Evolutionary conservation across 2,797 vertebrate species (phyloP).

Genomic region (Craterocephalus amniculus): DNA sequence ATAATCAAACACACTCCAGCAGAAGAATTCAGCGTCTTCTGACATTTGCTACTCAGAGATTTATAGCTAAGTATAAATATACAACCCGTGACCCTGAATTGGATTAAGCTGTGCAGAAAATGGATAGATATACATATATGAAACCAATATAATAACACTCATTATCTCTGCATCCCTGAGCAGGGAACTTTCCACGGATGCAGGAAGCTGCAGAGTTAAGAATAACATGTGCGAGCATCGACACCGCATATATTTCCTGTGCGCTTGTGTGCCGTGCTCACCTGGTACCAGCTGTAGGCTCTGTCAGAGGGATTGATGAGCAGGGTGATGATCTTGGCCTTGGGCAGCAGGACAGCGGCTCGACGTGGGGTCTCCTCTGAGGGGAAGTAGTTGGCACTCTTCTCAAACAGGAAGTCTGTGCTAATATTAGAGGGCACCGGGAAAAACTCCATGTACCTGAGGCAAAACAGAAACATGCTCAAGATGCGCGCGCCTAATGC

Average conservation of each 20-base stretch:
- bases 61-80: slow-evolving; percentile 23
- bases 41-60: slow-evolving; percentile 30
- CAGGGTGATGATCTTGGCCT: slow-evolving; percentile 96
- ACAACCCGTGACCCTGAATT: too few relatives aligned
- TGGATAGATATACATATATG: slow-evolving; percentile 2
- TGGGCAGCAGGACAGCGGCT: slow-evolving; percentile 91
- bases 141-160: slow-evolving; percentile 14
- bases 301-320: slow-evolving; percentile 96
- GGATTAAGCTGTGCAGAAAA: too few relatives aligned
- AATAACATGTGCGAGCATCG: not conserved
- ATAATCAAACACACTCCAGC: slow-evolving; percentile 30
- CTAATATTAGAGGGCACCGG: slow-evolving; percentile 91
- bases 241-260: slow-evolving; percentile 16
- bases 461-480: slow-evolving; percentile 31
- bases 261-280: slow-evolving; percentile 61
- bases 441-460: slow-evolving; percentile 98
- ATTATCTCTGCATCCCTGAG: slow-evolving; percentile 23
- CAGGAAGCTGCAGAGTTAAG: slow-evolving; percentile 17
- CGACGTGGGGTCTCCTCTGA: slow-evolving; percentile 92
- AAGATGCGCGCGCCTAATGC: slow-evolving; percentile 13
- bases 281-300: slow-evolving; percentile 99
- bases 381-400: slow-evolving; percentile 97
- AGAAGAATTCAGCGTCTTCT: slow-evolving; percentile 20
- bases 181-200: too few relatives aligned
- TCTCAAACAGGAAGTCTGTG: slow-evolving; percentile 94